These are phyloP conservation scores for Agrochola litura DNA, from an alignment of 2,888 invertebrate genomes.

Conservation along the genomic window DNA sequence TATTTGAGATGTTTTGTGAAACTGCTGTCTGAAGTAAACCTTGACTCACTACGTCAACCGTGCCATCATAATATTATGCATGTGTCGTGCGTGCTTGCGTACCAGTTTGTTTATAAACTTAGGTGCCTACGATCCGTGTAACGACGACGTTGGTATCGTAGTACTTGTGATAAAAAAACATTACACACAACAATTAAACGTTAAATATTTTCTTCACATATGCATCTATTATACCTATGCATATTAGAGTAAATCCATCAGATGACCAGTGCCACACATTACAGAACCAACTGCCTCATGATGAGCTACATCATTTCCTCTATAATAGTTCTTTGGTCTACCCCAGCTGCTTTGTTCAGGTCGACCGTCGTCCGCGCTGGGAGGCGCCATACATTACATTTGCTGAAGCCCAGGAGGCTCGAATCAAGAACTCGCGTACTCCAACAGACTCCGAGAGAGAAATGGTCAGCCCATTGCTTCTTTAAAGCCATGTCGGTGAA, in stretches of 20 bases:
- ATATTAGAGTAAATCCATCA: background rate
- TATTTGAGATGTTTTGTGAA: background rate
- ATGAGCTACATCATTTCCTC: background rate
- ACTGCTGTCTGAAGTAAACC: background rate
- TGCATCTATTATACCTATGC: background rate
- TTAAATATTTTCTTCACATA: background rate
- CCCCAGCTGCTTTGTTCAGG: conserved; percentile 37
- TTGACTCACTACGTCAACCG: background rate
- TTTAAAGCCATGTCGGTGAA: conserved; percentile 31
- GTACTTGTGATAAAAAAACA: background rate
- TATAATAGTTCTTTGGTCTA: conserved; percentile 24
- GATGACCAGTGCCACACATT: background rate
- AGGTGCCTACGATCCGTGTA: background rate
- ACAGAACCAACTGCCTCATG: background rate
- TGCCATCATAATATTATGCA: background rate
- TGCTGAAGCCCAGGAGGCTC: conserved; percentile 38
- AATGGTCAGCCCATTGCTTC: conserved; percentile 44
- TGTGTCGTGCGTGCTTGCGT: background rate
- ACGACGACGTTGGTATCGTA: background rate
- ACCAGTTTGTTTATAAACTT: background rate
- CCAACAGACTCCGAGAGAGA: conserved; percentile 42
- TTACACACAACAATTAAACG: background rate
- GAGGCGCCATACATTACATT: conserved; percentile 38
- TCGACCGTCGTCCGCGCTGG: conserved; percentile 39
- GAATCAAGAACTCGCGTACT: conserved; percentile 44